Percentiles rank a stretch among this genome's conserved stretches.
phyloP scores from a whole-genome alignment of 2,113 vertebrate species.

The Rutilus rutilus region DNA sequence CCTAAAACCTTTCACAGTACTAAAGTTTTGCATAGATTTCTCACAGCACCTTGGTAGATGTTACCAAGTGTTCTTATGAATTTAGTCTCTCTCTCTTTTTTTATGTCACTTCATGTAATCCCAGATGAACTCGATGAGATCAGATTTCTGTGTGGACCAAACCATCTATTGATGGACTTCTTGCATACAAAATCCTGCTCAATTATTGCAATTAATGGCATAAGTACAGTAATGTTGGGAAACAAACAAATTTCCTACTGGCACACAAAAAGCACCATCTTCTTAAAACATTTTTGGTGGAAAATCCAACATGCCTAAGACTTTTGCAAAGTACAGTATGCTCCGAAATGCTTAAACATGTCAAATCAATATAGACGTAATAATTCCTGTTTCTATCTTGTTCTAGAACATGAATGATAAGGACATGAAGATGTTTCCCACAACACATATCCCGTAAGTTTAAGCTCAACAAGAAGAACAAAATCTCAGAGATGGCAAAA shows the following conservation, averaged over 20 bases:
- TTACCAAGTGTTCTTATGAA: too few relatives aligned
- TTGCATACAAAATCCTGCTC: not conserved
- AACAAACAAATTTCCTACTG: not conserved
- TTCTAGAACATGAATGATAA: constrained; percentile 89
- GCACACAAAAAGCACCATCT: not conserved
- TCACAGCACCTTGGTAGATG: too few relatives aligned
- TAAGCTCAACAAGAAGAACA: constrained; percentile 15
- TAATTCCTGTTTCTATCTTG: constrained; percentile 26
- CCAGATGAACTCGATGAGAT: not conserved
- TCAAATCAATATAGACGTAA: not conserved
- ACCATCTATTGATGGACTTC: not conserved
- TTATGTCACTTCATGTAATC: not conserved
- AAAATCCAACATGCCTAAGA: not conserved
- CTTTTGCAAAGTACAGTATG: not conserved
- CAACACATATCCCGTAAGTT: constrained; percentile 72
- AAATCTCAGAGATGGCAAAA: not conserved
- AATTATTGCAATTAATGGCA: not conserved
- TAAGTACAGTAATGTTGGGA: not conserved
- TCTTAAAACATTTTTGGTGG: not conserved
- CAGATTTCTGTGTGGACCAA: not conserved
- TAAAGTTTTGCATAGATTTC: too few relatives aligned
- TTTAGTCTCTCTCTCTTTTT: too few relatives aligned
- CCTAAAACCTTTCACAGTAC: too few relatives aligned
- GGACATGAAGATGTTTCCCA: constrained; percentile 85
- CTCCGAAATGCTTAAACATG: not conserved